Evolutionary conservation across 1,140 invertebrate genomes (phyloP).

Genomic region (Pseudachorutes palmiensis): DNA sequence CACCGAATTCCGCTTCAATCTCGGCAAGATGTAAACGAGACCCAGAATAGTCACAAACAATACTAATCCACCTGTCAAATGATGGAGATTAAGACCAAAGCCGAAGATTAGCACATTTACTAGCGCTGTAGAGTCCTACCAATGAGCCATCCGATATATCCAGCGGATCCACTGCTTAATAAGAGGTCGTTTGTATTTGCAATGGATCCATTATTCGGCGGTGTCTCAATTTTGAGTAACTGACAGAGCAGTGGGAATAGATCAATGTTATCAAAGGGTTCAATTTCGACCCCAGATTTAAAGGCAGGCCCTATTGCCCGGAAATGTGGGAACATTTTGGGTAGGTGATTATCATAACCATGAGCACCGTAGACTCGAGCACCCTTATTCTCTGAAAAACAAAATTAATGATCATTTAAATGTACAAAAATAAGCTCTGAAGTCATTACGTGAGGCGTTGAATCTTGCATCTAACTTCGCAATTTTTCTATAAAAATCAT

Average conservation of each 20-base stretch:
- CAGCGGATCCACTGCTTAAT: too few species aligned
- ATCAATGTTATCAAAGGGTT: slow-evolving; percentile 56
- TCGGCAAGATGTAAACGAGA: too few species aligned
- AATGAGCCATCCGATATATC: too few species aligned
- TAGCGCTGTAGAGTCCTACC: too few species aligned
- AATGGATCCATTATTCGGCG: slow-evolving; percentile 48
- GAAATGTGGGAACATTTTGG: slow-evolving; percentile 59
- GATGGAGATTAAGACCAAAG: too few species aligned
- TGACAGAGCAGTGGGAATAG: slow-evolving; percentile 59
- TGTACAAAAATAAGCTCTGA: slow-evolving; percentile 1
- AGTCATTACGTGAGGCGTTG: slow-evolving; percentile 45
- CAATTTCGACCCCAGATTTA: slow-evolving; percentile 39
- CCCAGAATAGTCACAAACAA: too few species aligned
- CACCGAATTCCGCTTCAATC: too few species aligned
- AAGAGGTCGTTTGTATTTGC: too few species aligned
- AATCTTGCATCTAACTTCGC: slow-evolving; percentile 45
- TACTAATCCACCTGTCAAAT: too few species aligned
- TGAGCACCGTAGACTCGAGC: slow-evolving; percentile 53
- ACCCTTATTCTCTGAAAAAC: background rate
- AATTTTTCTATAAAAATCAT: slow-evolving; percentile 45
- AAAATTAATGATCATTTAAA: background rate
- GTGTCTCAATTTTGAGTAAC: slow-evolving; percentile 49
- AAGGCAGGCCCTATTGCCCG: slow-evolving; percentile 59
- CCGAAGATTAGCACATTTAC: too few species aligned
- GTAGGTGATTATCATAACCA: slow-evolving; percentile 55